Conservation (phyloP, 2,888 invertebrate species). For the Melanostoma mellinum region DNA sequence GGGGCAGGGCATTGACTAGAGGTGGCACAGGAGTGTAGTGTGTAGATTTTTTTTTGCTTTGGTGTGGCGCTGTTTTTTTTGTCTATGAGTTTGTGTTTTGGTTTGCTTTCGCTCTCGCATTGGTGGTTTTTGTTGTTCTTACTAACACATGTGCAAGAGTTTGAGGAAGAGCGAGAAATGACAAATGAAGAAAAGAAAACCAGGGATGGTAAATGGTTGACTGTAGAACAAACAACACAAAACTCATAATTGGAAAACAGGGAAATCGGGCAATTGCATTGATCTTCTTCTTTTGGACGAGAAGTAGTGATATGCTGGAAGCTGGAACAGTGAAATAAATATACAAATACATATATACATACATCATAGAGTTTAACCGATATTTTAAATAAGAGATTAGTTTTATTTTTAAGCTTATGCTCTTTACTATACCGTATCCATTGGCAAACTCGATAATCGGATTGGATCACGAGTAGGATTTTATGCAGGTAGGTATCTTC, state of each 20-base stretch:
- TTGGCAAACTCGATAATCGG: too few species aligned
- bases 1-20: constrained; percentile 28
- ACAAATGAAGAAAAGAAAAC: neutral
- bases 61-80: constrained; percentile 62
- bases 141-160: constrained; percentile 8
- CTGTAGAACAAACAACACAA: neutral
- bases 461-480: too few species aligned
- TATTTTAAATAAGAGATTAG: too few species aligned
- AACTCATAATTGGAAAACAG: neutral
- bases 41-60: constrained; percentile 48
- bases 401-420: too few species aligned
- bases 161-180: constrained; percentile 34
- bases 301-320: too few species aligned
- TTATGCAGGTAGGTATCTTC: too few species aligned
- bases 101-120: constrained; percentile 42
- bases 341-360: too few species aligned
- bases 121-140: constrained; percentile 25
- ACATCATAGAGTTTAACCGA: too few species aligned
- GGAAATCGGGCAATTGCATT: neutral
- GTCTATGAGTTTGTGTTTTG: constrained; percentile 56
- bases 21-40: constrained; percentile 55
- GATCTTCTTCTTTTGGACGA: neutral
- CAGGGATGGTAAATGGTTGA: constrained; percentile 41
- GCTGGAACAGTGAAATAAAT: too few species aligned
- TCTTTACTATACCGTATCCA: too few species aligned